Evolutionary conservation across 1,140 invertebrate genomes (phyloP).

Genomic region (Spodoptera frugiperda): DNA sequence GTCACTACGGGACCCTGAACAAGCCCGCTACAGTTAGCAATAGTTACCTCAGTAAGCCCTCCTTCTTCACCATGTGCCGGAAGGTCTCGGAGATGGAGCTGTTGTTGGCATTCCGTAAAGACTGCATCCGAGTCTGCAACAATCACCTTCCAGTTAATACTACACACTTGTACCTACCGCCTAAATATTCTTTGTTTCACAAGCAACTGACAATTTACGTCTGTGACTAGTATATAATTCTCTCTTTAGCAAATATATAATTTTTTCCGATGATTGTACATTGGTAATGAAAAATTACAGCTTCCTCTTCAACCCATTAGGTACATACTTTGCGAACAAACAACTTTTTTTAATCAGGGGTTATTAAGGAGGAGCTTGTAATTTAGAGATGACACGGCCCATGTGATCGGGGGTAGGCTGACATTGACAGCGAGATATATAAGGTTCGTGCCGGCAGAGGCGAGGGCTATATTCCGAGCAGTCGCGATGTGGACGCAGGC

Average conservation of each 20-base stretch:
- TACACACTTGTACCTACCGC: conserved; percentile 42
- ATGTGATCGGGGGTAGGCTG: conserved; percentile 45
- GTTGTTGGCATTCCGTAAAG: conserved; percentile 91
- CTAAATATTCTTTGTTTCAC: conserved; percentile 45
- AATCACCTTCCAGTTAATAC: conserved; percentile 42
- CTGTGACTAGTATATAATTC: conserved; percentile 15
- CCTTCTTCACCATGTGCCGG: conserved; percentile 94
- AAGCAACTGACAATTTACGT: conserved; percentile 40
- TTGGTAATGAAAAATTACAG: conserved; percentile 57
- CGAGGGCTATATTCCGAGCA: not conserved
- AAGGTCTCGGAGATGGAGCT: conserved; percentile 92
- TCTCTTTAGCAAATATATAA: conserved; percentile 51
- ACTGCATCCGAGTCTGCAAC: conserved; percentile 98
- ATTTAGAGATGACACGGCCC: conserved; percentile 55
- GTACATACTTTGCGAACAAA: conserved; percentile 51
- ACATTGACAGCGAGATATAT: conserved; percentile 62
- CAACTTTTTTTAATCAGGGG: conserved; percentile 61
- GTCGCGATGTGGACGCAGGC: not conserved
- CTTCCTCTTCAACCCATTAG: conserved; percentile 40
- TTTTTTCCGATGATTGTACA: conserved; percentile 65
- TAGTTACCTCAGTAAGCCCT: conserved; percentile 94
- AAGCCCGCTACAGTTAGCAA: not conserved
- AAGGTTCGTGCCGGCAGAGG: conserved; percentile 28
- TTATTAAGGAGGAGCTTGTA: conserved; percentile 51
- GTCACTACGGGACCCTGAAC: too few relatives aligned